Conservation (phyloP, 2,113 vertebrate genomes). For the Peucedramus taeniatus region DNA sequence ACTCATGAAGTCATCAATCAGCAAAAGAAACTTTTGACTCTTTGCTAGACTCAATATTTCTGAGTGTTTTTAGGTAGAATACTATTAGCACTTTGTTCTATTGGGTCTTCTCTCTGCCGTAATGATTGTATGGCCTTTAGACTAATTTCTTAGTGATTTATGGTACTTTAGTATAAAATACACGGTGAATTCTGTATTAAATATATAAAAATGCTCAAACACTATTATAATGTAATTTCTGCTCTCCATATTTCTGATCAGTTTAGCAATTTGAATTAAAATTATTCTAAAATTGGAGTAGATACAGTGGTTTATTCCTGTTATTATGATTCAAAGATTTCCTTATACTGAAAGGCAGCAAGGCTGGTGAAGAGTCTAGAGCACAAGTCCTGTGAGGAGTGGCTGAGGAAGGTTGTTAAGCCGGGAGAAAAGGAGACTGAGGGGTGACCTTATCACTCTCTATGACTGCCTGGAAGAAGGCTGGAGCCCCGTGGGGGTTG, state of each 20-base stretch:
- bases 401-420: not conserved
- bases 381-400: rapidly evolving
- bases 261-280: not conserved
- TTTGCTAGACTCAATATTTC: not conserved
- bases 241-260: not conserved
- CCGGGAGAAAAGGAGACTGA: not conserved
- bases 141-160: not conserved
- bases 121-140: not conserved
- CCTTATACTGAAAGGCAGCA: not conserved
- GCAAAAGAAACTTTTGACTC: not conserved
- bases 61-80: not conserved
- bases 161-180: not conserved
- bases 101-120: not conserved
- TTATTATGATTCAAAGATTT: not conserved
- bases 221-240: not conserved
- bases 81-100: not conserved
- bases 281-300: not conserved
- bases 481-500: rapidly evolving
- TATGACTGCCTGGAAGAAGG: not conserved
- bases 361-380: not conserved
- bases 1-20: not conserved
- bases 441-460: too few species aligned
- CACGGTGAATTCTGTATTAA: not conserved
- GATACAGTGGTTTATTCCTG: not conserved
- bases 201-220: not conserved